Base-by-base conservation (phyloP, 1,140 invertebrate species). In the Lordiphosa collinella region DNA sequence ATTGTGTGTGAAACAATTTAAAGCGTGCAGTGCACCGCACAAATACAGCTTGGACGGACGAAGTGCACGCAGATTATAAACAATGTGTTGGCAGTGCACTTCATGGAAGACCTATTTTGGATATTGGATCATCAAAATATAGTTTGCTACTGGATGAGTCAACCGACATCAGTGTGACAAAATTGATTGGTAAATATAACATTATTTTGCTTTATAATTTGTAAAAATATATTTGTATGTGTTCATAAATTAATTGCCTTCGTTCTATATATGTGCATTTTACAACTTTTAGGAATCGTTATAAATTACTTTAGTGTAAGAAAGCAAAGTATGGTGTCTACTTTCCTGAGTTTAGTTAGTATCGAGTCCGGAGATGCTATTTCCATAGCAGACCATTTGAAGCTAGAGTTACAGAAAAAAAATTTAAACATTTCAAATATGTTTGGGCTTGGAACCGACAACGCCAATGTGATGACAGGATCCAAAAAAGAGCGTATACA, bases 151-250 rank as follows among this genome's bases (percentile, higher is more conserved):
- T 38, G 36, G 44, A 47, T 35, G 44, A 47, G 31, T 47, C 44
- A n/a, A n/a, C n/a, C n/a, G n/a, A n/a, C n/a, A n/a, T n/a, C n/a
- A n/a, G n/a, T n/a, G n/a, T n/a, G n/a, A n/a, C 44, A 5, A 47
- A 47, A 47, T 35, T 47, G 31, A 34, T 47, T 47, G 44, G 44
- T 47, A 35, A 47, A 47, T 47, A 47, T 47, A n/a, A 47, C 44
- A 47, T 35, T 47, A 47, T 18, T 47, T 47, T 47, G 36, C 9
- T 34, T 47, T 35, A 16, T 47, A 18, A 34, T 47, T 47, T 47
- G 44, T 35, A n/a, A 47, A 47, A 38, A 38, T 38, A 38, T 47
- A 47, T 47, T 32, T 47, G 11, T 47, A 32, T 47, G n/a, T n/a
- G 31, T 35, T 35, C 14, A 47, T 35, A 38, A 14, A 38, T 11